A percentile compares a stretch with the other conserved stretches of the same genome.
These are phyloP conservation scores for Semaprochilodus insignis DNA, from an alignment of 2,797 vertebrate species.

Conservation along the genomic window DNA sequence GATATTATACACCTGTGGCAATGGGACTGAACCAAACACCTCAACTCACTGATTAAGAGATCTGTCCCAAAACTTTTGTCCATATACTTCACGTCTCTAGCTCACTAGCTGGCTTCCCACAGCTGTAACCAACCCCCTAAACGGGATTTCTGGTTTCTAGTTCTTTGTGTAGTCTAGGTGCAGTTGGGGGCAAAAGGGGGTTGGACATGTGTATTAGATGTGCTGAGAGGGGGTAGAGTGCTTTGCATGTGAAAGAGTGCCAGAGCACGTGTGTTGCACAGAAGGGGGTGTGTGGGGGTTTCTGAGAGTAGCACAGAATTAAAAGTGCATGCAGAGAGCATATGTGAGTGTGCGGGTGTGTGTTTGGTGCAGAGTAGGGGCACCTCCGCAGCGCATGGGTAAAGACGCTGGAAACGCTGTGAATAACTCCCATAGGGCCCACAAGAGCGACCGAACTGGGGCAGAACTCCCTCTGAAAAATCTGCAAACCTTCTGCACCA, in stretches of 20 bases:
- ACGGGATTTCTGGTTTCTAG: no score
- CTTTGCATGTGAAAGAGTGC: neutral
- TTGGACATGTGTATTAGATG: no score
- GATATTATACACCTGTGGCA: no score
- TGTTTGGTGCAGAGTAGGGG: slow-evolving; percentile 11
- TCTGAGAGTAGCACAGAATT: neutral
- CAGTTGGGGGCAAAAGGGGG: no score
- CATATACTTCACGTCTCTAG: no score
- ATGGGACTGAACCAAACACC: no score
- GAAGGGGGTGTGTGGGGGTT: neutral
- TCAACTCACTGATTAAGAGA: no score
- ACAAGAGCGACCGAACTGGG: slow-evolving; percentile 47
- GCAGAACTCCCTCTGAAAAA: slow-evolving; percentile 48
- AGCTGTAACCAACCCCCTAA: no score
- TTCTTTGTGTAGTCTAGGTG: no score
- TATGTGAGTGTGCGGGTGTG: slow-evolving; percentile 2
- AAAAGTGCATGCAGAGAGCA: neutral
- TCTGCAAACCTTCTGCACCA: slow-evolving; percentile 35
- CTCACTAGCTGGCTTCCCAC: no score
- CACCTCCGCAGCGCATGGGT: slow-evolving; percentile 37
- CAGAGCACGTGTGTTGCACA: neutral
- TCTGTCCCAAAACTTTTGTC: no score
- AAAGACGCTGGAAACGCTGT: slow-evolving; percentile 26
- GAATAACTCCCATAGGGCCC: slow-evolving; percentile 42
- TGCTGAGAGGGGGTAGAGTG: neutral